phyloP scores from a whole-genome alignment of 2,113 vertebrate species.

The Phaethon lepturus region DNA sequence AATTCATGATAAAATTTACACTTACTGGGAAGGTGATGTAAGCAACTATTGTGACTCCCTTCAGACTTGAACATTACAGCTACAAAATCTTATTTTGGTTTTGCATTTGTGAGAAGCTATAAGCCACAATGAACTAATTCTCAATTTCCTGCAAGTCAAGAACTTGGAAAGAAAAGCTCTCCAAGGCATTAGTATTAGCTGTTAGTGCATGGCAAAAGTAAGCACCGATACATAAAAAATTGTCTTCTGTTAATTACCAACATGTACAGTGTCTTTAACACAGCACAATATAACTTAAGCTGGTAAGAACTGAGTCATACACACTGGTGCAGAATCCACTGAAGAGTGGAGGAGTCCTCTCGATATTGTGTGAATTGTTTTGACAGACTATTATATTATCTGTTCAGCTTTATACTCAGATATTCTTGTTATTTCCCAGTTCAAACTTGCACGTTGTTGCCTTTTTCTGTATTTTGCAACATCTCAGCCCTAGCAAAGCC shows the following conservation, averaged over 20 bases:
- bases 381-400: background rate
- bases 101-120: background rate
- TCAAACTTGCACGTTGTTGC: background rate
- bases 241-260: background rate
- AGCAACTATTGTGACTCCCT: background rate
- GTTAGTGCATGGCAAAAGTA: background rate
- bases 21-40: background rate
- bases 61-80: background rate
- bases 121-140: background rate
- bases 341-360: background rate
- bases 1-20: background rate
- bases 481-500: background rate
- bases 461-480: background rate
- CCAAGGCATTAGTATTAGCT: background rate
- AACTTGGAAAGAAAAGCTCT: background rate
- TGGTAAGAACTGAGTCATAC: accelerated
- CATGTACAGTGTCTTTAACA: background rate
- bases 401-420: background rate
- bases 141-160: background rate
- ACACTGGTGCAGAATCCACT: background rate
- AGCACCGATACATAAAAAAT: accelerated
- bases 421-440: background rate
- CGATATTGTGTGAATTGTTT: background rate
- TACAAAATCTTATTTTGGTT: background rate
- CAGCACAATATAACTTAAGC: background rate